A percentile compares a stretch with the other conserved stretches of the same genome.
These are phyloP conservation scores for Dicrurus megarhynchus DNA, from an alignment of 2,113 vertebrate species.

Conservation along the genomic window DNA sequence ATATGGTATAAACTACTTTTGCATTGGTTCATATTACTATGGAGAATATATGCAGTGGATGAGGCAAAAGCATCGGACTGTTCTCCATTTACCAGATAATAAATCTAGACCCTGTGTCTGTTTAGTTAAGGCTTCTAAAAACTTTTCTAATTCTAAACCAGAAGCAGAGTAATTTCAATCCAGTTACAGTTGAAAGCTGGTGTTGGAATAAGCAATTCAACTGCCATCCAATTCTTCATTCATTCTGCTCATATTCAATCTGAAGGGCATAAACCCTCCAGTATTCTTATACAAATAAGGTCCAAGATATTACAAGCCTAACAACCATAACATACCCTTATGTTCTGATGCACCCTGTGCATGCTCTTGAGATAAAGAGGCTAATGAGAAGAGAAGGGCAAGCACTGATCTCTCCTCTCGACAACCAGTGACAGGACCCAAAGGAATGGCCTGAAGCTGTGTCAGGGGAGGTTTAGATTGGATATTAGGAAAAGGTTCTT, in stretches of 20 bases:
- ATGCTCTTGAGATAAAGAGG: background rate
- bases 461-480: background rate
- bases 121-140: background rate
- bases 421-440: background rate
- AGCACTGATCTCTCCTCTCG: background rate
- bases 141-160: background rate
- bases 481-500: background rate
- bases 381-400: background rate
- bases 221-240: background rate
- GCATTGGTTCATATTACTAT: background rate
- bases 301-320: background rate
- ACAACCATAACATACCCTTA: background rate
- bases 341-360: background rate
- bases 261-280: background rate
- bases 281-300: background rate
- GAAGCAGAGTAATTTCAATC: background rate
- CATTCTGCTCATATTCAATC: background rate
- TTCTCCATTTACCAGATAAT: background rate
- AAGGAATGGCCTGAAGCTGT: background rate
- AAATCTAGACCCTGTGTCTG: background rate
- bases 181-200: background rate
- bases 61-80: background rate
- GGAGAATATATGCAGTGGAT: background rate
- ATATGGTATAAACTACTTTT: background rate
- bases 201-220: background rate